Percentiles rank a stretch among this genome's conserved stretches.
Conservation (phyloP, 2,888 invertebrate genomes). For the Tetragonisca angustula region DNA sequence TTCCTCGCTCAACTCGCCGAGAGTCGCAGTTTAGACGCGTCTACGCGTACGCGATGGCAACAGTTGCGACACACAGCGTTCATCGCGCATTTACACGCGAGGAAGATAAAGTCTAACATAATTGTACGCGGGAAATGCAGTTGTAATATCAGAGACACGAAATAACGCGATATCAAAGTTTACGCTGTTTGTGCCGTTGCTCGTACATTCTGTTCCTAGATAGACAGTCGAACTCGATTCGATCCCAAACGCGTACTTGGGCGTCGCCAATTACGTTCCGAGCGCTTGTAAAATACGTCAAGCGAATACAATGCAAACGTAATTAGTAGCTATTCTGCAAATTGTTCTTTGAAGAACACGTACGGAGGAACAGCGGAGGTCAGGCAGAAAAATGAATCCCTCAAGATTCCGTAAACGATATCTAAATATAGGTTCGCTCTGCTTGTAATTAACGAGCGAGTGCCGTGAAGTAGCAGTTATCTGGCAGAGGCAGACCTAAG, state of each 20-base stretch:
- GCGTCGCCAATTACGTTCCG: no score
- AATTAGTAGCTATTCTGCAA: slow-evolving; percentile 11
- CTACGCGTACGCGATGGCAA: not conserved
- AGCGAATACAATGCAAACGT: not conserved
- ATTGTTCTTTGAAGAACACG: not conserved
- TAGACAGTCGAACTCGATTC: no score
- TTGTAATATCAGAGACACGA: no score
- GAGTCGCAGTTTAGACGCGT: not conserved
- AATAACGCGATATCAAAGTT: no score
- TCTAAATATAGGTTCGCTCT: slow-evolving; percentile 39
- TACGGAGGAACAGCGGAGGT: not conserved
- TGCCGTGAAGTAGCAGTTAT: slow-evolving; percentile 25
- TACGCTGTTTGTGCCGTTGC: no score
- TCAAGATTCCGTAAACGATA: slow-evolving; percentile 35
- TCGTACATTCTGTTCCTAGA: no score
- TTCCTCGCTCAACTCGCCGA: no score
- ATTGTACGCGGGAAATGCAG: not conserved
- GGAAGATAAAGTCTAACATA: not conserved
- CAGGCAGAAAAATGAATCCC: slow-evolving; percentile 22
- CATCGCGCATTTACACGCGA: not conserved
- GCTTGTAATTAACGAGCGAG: slow-evolving; percentile 45
- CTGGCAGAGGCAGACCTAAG: not conserved
- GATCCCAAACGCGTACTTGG: no score
- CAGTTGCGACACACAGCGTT: no score
- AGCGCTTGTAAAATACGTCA: not conserved